These are phyloP conservation scores for Xerus rutilus DNA, from an alignment of 2,797 vertebrate species.

Conservation along the genomic window DNA sequence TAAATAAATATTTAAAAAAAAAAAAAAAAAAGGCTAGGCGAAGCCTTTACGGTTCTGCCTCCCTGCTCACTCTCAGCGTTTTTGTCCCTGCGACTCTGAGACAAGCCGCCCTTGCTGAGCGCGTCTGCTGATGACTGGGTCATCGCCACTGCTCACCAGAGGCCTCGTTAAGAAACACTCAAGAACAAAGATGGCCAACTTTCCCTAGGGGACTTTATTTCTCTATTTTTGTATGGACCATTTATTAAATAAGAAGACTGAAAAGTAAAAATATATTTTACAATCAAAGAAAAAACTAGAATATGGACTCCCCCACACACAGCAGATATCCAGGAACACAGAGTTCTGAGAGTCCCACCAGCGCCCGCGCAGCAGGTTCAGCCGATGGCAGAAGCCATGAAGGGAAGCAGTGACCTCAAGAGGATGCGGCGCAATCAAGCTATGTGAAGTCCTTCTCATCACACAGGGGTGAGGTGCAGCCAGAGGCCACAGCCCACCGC, in stretches of 20 bases:
- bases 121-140: rapidly evolving
- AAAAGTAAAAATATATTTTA: slow-evolving; percentile 85
- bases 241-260: slow-evolving; percentile 89
- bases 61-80: neutral
- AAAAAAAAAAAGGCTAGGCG: too few species aligned
- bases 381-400: neutral
- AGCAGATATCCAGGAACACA: slow-evolving; percentile 75
- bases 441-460: neutral
- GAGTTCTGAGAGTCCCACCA: slow-evolving; percentile 50
- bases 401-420: neutral
- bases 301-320: slow-evolving; percentile 64
- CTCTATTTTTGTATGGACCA: slow-evolving; percentile 79
- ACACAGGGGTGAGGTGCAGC: neutral
- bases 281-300: slow-evolving; percentile 85
- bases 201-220: slow-evolving; percentile 53
- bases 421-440: neutral
- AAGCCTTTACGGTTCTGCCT: neutral
- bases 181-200: neutral
- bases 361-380: too few species aligned
- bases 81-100: rapidly evolving
- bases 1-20: too few species aligned
- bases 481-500: neutral
- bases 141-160: rapidly evolving
- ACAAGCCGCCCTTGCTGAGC: rapidly evolving
- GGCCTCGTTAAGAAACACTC: neutral